phyloP scores from a whole-genome alignment of 2,888 invertebrate species.

The Lepidocyrtinus sp. region DNA sequence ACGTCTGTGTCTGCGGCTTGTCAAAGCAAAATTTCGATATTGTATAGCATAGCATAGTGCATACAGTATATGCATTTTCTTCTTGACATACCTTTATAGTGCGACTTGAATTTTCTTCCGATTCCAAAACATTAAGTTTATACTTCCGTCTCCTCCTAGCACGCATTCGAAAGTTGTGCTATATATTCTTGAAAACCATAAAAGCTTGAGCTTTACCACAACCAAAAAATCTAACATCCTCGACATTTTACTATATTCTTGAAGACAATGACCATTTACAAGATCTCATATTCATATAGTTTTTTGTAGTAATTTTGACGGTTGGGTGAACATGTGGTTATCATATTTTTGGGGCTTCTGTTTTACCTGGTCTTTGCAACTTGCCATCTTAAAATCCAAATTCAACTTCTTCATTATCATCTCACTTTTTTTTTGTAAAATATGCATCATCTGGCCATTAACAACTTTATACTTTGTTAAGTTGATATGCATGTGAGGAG shows the following conservation, averaged over 20 bases:
- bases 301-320: conserved; percentile 27
- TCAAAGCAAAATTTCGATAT: no score
- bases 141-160: neutral
- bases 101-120: neutral
- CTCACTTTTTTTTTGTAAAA: neutral
- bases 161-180: neutral
- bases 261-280: neutral
- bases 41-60: neutral
- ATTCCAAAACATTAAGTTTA: neutral
- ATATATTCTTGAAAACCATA: neutral
- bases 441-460: neutral
- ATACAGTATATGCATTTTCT: neutral
- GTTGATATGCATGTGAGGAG: no score
- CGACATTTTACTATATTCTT: conserved; percentile 40
- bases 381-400: neutral
- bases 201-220: neutral
- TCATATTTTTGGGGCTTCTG: neutral
- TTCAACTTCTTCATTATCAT: neutral
- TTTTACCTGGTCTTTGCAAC: neutral
- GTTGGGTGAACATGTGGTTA: conserved; percentile 44
- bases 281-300: neutral
- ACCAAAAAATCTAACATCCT: conserved; percentile 18
- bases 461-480: no score
- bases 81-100: neutral
- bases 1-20: neutral